Evolutionary conservation across 2,888 invertebrate genomes (phyloP), one percentile per base, ranked within the genome.

Genomic region (Chloroclysta siterata): DNA sequence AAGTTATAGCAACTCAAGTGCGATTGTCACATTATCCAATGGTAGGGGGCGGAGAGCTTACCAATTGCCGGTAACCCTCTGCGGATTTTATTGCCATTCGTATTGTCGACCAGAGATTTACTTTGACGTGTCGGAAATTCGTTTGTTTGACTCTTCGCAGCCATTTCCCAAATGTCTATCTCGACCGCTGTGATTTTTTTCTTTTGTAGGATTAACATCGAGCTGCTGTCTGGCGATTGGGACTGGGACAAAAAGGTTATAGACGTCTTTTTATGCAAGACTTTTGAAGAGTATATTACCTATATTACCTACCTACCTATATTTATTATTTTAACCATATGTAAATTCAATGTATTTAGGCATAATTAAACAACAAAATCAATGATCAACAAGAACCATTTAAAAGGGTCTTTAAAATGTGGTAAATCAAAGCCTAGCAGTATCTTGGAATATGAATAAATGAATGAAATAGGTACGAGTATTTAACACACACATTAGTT

Each of bases 61-160:
- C 85, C 84, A 81, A 86, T 87, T 83, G 82, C 82, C 81, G 78
- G 81, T 77, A 80, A 79, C 84, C 82, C 83, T 80, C 83, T 80
- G 79, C 73, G 90, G 91, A 89, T 91, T 92, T 90, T 88, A 88
- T 87, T 90, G 89, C 89, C 90, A 90, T 90, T 87, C 91, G 88
- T 88, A 87, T 89, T 91, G 89, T 88, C 89, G 85, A 79, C 79
- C 81, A 83, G 88, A 90, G 90, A 90, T 90, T 92, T 91, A 88
- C 87, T 88, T 87, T 90, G 91, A 91, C 90, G 83, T 83, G 85
- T 89, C 76, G 89, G 83, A 85, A 90, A 89, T 90, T 87, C 88
- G 90, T 85, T 88, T 87, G 89, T 88, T 46, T 87, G 86, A 84
- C 85, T 87, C 81, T 77, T 86, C 81, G 79, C 78, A 76, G 80